These are phyloP conservation scores for Colinus virginianus DNA, from an alignment of 2,113 vertebrate genomes.

Conservation along the genomic window DNA sequence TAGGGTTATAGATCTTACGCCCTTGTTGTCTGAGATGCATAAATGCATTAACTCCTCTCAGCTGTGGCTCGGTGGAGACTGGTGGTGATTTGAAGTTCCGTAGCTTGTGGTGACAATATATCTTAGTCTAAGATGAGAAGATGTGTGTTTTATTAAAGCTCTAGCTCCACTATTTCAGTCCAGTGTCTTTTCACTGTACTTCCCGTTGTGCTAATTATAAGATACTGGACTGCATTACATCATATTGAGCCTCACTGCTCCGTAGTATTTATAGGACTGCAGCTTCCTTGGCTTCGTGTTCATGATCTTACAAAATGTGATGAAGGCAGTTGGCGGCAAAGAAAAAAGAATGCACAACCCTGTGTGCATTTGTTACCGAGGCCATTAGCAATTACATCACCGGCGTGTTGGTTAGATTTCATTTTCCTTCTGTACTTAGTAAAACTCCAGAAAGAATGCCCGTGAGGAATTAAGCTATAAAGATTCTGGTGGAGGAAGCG, in stretches of 20 bases:
- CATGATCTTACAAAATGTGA: slow-evolving; percentile 15
- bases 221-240: neutral
- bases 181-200: neutral
- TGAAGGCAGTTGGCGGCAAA: slow-evolving; percentile 17
- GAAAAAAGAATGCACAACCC: neutral
- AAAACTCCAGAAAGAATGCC: slow-evolving; percentile 62
- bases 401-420: slow-evolving; percentile 40
- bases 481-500: slow-evolving; percentile 51
- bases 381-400: slow-evolving; percentile 55
- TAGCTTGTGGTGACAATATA: neutral
- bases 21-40: neutral
- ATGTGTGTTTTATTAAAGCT: neutral
- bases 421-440: slow-evolving; percentile 66
- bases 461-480: slow-evolving; percentile 72
- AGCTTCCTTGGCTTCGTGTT: neutral
- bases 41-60: neutral
- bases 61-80: neutral
- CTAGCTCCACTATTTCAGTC: neutral
- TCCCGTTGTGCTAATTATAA: neutral
- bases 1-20: slow-evolving; percentile 29
- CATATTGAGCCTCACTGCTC: neutral
- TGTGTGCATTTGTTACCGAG: neutral
- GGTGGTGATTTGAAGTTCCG: neutral
- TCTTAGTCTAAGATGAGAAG: neutral
- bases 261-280: neutral